phyloP scores from a whole-genome alignment of 2,113 vertebrate species.

The Rhipidura dahli region DNA sequence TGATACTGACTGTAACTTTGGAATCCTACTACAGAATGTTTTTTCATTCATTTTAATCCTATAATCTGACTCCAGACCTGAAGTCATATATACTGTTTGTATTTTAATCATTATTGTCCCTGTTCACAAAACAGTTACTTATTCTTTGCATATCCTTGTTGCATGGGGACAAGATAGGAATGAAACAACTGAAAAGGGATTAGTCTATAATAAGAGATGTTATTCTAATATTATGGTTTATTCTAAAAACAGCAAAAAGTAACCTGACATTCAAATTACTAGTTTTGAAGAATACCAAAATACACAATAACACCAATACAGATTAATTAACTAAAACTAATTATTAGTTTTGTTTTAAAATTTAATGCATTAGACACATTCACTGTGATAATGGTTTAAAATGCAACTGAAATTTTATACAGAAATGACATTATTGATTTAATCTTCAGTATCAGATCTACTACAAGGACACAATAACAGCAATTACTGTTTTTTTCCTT shows the following conservation, averaged over 20 bases:
- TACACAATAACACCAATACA: background rate
- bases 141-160: slow-evolving; percentile 39
- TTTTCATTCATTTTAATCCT: slow-evolving; percentile 74
- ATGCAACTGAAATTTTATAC: background rate
- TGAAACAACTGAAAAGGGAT: slow-evolving; percentile 35
- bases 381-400: background rate
- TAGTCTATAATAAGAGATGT: background rate
- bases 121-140: slow-evolving; percentile 38
- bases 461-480: background rate
- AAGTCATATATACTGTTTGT: slow-evolving; percentile 67
- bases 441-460: slow-evolving; percentile 41
- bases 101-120: slow-evolving; percentile 72
- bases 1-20: slow-evolving; percentile 63
- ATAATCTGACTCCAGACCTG: slow-evolving; percentile 74
- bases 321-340: background rate
- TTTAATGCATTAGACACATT: background rate
- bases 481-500: background rate
- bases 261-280: background rate
- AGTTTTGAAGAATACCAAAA: background rate
- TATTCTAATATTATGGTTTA: background rate
- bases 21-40: slow-evolving; percentile 56
- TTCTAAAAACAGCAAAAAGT: background rate
- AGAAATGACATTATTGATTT: slow-evolving; percentile 46
- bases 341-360: slow-evolving; percentile 10
- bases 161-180: slow-evolving; percentile 47